These are phyloP conservation scores for Leptinotarsa defecta DNA, from an alignment of 1,140 invertebrate species.

Conservation along the genomic window DNA sequence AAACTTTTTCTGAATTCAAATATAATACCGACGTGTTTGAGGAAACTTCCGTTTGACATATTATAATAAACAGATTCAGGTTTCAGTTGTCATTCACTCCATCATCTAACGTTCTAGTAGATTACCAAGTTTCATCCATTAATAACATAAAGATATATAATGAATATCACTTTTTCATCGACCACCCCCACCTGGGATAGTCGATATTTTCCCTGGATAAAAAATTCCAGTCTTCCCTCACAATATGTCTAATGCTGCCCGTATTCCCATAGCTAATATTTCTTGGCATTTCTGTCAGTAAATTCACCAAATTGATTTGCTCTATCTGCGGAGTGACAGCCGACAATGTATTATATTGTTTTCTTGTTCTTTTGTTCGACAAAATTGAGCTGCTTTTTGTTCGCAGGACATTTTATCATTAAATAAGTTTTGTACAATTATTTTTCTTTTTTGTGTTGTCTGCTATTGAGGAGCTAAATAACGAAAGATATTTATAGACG, in stretches of 20 bases:
- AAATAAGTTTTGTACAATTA: slow-evolving; percentile 29
- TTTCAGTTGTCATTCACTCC: too few relatives aligned
- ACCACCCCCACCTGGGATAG: not conserved
- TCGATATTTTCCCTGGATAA: slow-evolving; percentile 5
- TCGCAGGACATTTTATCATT: slow-evolving; percentile 23
- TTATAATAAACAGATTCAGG: too few relatives aligned
- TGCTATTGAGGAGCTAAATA: slow-evolving; percentile 11
- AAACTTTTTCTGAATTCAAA: too few relatives aligned
- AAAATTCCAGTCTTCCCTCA: slow-evolving; percentile 20
- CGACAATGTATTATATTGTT: slow-evolving; percentile 31
- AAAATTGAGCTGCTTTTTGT: slow-evolving; percentile 28
- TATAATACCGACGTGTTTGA: too few relatives aligned
- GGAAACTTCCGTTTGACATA: too few relatives aligned
- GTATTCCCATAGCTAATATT: slow-evolving; percentile 30
- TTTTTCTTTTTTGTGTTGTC: slow-evolving; percentile 22
- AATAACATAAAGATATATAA: too few relatives aligned
- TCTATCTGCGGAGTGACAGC: slow-evolving; percentile 29
- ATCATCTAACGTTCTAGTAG: too few relatives aligned
- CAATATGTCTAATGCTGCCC: slow-evolving; percentile 27
- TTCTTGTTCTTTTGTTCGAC: slow-evolving; percentile 30
- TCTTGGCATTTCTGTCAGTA: slow-evolving; percentile 27
- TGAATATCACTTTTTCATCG: too few relatives aligned
- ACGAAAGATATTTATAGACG: not conserved
- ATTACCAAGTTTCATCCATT: too few relatives aligned
- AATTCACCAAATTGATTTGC: slow-evolving; percentile 31